Evolutionary conservation across 2,888 invertebrate genomes (phyloP), one percentile per base, ranked within the genome.

Genomic region (Galerucella calmariensis): DNA sequence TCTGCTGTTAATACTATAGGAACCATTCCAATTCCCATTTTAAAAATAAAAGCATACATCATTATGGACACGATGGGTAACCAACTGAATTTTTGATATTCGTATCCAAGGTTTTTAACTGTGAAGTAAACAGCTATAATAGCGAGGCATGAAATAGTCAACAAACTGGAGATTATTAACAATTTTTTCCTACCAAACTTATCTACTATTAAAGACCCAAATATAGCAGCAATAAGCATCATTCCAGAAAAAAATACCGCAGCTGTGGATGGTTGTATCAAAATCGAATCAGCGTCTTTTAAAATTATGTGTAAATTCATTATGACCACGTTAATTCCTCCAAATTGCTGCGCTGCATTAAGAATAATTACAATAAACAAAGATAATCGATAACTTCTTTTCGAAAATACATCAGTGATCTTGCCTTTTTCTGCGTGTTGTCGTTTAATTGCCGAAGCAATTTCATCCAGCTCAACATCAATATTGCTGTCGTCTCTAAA

Each of bases 231-330:
- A 11, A 85, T 67, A 46, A 87, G 77, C 86, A 87, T 87, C 16
- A 86, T 78, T 10, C 82, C 82, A 0, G 86, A 81, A 76, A 87
- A 87, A 24, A 87, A 78, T 59, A 87, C 87, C 10, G 85, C 86
- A 5, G 86, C 83, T 14, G 77, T 67, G n/a, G 80, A 76, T 4
- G 84, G 81, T 4, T 84, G 77, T 10, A 83, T 78, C 63, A 87
- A 83, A 44, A 84, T 82, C 2, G 85, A 84, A 20, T 84, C 84
- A 0, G 86, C 87, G 72, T 84, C 85, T 27, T 81, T 80, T 12
- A 88, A 77, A 61, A 88, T 87, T 10, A 81, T 81, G 77, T 87
- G 87, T 41, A 87, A 77, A 74, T 87, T 87, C 87, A 87, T 87
- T 44, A 87, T 66, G 73, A 88, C 85, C 4, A 87, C 87, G 72